Conservation (phyloP, 2,888 invertebrate species). For the Lasius platythorax region DNA sequence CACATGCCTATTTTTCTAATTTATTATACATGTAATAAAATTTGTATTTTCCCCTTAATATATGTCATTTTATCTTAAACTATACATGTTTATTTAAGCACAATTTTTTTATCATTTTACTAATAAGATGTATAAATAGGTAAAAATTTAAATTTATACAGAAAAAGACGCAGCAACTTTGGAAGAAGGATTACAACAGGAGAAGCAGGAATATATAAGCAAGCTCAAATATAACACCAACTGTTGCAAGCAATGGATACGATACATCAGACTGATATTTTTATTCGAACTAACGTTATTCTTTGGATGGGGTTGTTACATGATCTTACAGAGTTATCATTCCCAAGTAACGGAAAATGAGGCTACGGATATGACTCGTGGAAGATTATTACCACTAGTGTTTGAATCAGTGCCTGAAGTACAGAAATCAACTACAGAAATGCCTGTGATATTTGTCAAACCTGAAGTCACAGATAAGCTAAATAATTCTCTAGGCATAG, state of each 20-base stretch:
- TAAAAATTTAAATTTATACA: conserved; percentile 14
- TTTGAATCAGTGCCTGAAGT: background rate
- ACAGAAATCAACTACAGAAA: conserved; percentile 12
- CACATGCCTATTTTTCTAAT: background rate
- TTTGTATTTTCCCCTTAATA: background rate
- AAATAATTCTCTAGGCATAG: background rate
- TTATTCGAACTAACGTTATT: conserved; percentile 68
- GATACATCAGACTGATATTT: conserved; percentile 66
- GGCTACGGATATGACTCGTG: background rate
- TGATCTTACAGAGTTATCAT: conserved; percentile 48
- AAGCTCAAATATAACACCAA: background rate
- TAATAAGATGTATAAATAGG: conserved; percentile 10
- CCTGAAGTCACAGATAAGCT: conserved; percentile 1
- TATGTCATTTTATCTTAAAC: conserved; percentile 1
- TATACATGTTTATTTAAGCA: background rate
- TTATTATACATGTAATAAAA: background rate
- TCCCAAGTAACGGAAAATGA: conserved; percentile 17
- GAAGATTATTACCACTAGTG: background rate
- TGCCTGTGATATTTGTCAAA: conserved; percentile 3
- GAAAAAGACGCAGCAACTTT: conserved; percentile 1
- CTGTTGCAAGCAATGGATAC: conserved; percentile 37
- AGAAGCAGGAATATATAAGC: background rate
- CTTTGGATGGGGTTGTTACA: conserved; percentile 67
- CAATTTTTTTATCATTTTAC: background rate
- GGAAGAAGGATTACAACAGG: conserved; percentile 44